Evolutionary conservation across 1,140 invertebrate species (phyloP), one percentile per base, ranked within the genome.

Genomic region (Pantala flavescens): DNA sequence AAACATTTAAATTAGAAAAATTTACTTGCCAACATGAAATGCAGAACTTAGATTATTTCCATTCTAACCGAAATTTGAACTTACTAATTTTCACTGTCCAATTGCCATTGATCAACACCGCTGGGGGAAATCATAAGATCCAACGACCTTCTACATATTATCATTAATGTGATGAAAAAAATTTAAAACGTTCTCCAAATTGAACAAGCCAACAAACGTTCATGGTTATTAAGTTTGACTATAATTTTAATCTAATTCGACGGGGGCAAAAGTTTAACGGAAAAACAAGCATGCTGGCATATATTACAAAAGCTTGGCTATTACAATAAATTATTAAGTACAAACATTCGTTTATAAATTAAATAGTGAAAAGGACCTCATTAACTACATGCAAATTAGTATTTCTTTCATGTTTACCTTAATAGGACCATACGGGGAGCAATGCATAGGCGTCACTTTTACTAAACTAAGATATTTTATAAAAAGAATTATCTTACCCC

Each of bases 401-500:
- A 36, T 36, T 63, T 16, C n/a, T 63, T 63, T 21, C 49, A 12
- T 63, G 49, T 63, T 63, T 63, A 63, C 49, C 49, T 63, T 19
- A 19, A 63, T 19, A 63, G 49, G 49, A 21, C n/a, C 49, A 63
- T 63, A 63, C 49, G 49, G 14, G 49, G 49, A 63, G 49, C 49
- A 63, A 63, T 63, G 49, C 49, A 63, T 63, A 21, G 49, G 49
- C 49, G 49, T 63, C 49, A 63, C 49, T 63, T 63, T 21, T 19
- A 63, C 49, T 63, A 63, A 63, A 63, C 49, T 63, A 63, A 63
- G 21, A 63, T 63, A 16, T 2, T 79, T 83, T 0, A 83, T 14
- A 74, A 7, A 14, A 16, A 63, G 24, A 70, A 55, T 42, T 11
- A 24, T 80, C 82, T 83, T 77, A 84, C 84, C 84, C 84, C 82